These are phyloP conservation scores for Parazoanthus swiftii DNA, from an alignment of 92 coral and sea anemone genomes.

Conservation along the genomic window DNA sequence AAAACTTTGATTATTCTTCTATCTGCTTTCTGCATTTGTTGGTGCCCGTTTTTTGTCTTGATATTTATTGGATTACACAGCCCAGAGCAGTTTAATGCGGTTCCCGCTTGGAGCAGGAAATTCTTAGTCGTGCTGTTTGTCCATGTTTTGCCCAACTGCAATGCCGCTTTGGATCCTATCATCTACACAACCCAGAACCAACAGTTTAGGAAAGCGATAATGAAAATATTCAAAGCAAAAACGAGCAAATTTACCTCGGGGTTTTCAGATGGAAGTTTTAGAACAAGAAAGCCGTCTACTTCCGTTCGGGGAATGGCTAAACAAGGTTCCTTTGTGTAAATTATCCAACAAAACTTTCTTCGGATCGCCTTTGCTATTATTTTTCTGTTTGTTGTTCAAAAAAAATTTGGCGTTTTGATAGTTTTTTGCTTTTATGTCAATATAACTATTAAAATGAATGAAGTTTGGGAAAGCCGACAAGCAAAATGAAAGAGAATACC, in stretches of 20 bases:
- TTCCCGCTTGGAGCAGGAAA: slow-evolving; percentile 58
- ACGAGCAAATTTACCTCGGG: slow-evolving; percentile 23
- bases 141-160: slow-evolving; percentile 77
- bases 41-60: slow-evolving; percentile 85
- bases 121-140: slow-evolving; percentile 60
- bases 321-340: background rate
- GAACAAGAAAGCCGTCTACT: slow-evolving; percentile 19
- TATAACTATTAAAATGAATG: background rate
- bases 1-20: slow-evolving; percentile 75
- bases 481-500: background rate
- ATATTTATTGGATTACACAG: slow-evolving; percentile 71
- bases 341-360: background rate
- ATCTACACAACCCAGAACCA: slow-evolving; percentile 84
- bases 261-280: slow-evolving; percentile 11
- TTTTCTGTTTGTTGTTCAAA: background rate
- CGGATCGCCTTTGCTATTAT: background rate
- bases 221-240: slow-evolving; percentile 44
- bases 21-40: slow-evolving; percentile 83
- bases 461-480: background rate
- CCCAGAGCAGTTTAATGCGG: slow-evolving; percentile 40
- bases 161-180: slow-evolving; percentile 80
- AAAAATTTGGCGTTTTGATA: background rate
- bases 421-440: background rate
- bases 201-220: slow-evolving; percentile 76
- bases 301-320: background rate